These are phyloP conservation scores for Tyto alba DNA, from an alignment of 2,113 vertebrate genomes.

Conservation along the genomic window DNA sequence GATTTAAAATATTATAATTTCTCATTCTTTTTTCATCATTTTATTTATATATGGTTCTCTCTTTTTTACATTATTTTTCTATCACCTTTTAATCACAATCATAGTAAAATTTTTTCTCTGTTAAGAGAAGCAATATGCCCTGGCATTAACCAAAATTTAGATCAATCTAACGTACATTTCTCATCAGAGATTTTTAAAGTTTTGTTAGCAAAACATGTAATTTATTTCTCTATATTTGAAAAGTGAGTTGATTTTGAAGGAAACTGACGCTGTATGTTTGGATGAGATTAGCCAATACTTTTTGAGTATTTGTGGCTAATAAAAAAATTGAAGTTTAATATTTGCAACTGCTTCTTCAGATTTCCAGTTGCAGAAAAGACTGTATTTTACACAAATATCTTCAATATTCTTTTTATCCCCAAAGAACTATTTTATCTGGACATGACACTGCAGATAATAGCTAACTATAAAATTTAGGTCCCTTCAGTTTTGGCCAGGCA, in stretches of 20 bases:
- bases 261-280: neutral
- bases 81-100: neutral
- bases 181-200: neutral
- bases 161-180: neutral
- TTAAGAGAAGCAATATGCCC: neutral
- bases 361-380: neutral
- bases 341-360: neutral
- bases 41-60: neutral
- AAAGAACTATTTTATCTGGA: neutral
- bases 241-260: neutral
- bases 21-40: neutral
- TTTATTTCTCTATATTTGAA: neutral
- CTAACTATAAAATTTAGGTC: neutral
- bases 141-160: neutral
- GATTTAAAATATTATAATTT: neutral
- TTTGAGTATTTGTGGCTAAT: neutral
- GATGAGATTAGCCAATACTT: neutral
- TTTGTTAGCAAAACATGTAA: neutral
- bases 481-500: neutral
- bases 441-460: neutral
- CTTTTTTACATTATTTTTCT: neutral
- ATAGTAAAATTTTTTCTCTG: neutral
- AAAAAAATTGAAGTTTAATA: neutral
- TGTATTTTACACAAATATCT: neutral
- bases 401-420: neutral